Conservation (phyloP, 2,888 invertebrate genomes). For the Apodemia hepburni region DNA sequence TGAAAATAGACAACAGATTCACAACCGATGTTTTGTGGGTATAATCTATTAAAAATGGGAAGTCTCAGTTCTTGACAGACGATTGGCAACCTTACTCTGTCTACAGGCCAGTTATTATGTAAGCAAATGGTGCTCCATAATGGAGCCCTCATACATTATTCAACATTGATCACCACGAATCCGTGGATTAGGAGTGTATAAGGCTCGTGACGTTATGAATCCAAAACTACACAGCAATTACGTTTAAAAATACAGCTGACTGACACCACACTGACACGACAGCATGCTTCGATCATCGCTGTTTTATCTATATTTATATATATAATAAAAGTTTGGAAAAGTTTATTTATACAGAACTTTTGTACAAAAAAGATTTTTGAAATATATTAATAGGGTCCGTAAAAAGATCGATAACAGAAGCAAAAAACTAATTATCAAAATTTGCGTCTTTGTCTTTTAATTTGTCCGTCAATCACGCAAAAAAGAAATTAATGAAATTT, state of each 20-base stretch:
- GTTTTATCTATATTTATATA: neutral
- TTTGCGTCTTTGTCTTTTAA: too few species aligned
- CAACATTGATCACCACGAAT: slow-evolving; percentile 51
- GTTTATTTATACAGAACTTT: too few species aligned
- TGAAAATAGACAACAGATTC: neutral
- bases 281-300: neutral
- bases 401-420: too few species aligned
- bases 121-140: slow-evolving; percentile 61
- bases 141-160: slow-evolving; percentile 57
- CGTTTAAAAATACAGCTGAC: slow-evolving; percentile 10
- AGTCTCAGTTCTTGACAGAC: neutral
- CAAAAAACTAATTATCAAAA: too few species aligned
- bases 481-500: too few species aligned
- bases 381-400: too few species aligned
- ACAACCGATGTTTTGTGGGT: neutral
- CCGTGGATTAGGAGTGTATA: slow-evolving; percentile 32
- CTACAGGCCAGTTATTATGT: slow-evolving; percentile 53
- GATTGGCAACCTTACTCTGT: slow-evolving; percentile 24
- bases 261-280: neutral
- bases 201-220: slow-evolving; percentile 19
- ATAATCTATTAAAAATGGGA: too few species aligned
- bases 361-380: too few species aligned
- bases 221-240: neutral
- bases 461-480: too few species aligned
- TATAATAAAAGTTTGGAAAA: too few species aligned